phyloP scores from a whole-genome alignment of 2,113 vertebrate species.

The Cebus imitator region DNA sequence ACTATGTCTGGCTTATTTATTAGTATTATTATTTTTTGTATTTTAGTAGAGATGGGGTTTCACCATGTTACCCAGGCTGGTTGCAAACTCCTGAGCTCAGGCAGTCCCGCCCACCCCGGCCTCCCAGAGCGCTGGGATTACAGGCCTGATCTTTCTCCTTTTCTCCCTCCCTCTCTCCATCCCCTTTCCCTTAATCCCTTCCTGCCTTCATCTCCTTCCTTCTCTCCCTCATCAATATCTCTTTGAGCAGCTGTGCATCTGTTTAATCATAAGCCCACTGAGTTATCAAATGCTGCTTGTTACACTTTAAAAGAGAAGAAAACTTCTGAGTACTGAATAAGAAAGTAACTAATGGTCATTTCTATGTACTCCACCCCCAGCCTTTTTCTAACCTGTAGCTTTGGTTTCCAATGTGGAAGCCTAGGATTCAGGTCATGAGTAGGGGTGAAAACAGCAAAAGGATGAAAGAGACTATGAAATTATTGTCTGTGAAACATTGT shows the following conservation, averaged over 20 bases:
- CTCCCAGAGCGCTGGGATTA: no score
- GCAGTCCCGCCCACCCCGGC: no score
- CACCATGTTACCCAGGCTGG: no score
- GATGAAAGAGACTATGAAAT: not conserved
- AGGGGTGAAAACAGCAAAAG: not conserved
- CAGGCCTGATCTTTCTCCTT: fast-evolving
- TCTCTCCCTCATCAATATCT: not conserved
- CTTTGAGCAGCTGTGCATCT: not conserved
- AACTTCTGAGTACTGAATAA: not conserved
- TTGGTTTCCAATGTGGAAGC: not conserved
- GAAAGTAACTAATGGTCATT: not conserved
- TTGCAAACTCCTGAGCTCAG: no score
- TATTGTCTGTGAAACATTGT: not conserved
- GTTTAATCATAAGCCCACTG: not conserved
- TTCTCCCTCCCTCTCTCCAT: not conserved
- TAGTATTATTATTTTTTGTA: no score
- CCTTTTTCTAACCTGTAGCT: not conserved
- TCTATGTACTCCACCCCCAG: not conserved
- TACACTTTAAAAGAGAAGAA: not conserved
- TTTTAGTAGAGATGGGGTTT: no score
- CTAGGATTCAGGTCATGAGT: not conserved
- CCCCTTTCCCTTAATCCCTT: no score
- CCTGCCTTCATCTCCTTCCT: not conserved
- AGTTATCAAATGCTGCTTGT: not conserved
- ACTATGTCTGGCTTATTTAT: no score